Evolutionary conservation across 2,888 invertebrate genomes (phyloP), one percentile per base, ranked within the genome.

Genomic region (Panopea generosa): DNA sequence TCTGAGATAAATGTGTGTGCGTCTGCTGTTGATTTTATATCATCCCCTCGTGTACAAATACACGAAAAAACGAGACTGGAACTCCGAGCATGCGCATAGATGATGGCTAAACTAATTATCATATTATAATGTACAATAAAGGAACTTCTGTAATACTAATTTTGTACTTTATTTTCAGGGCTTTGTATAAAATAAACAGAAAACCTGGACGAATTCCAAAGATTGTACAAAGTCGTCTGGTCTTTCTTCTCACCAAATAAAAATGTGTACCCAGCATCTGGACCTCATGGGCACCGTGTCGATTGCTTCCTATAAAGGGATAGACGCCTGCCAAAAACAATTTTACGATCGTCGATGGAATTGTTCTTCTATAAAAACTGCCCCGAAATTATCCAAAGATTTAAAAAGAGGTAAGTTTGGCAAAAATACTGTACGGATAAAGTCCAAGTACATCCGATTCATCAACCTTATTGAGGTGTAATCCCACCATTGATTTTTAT

Each of bases 261-360:
- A 86, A 57, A 68, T 90, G 29, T 91, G 91, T 79, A 83, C 86
- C 52, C 83, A 89, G 52, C 86, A 90, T 75, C 81, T 91, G 45
- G 91, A 91, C 77, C 81, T 91, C 11, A 96, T 97, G 96, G 94
- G 95, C 60, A 95, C 95, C 88, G 94, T 97, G 73, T 95, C 95
- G n/a, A 94, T 94, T 60, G 96, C 97, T 0, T 96, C 96, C 3
- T 93, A 95, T 70, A 83, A 91, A 29, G 95, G 96, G 4, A 94
- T 95, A 60, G 93, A 94, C 76, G 89, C 90, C 6, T 97, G 97
- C 92, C 95, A 95, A 91, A 93, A 94, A 79, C 94, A 95, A 26
- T 96, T 96, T 92, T 94, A 94, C 27, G 95, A 96, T 86, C 94
- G 96, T 77, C 93, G 96, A 71, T 97, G 97, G 97, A 97, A 97